A percentile compares a stretch with the other conserved stretches of the same genome.
Conservation (phyloP, 2,888 invertebrate genomes). For the Oligia fasciuncula region DNA sequence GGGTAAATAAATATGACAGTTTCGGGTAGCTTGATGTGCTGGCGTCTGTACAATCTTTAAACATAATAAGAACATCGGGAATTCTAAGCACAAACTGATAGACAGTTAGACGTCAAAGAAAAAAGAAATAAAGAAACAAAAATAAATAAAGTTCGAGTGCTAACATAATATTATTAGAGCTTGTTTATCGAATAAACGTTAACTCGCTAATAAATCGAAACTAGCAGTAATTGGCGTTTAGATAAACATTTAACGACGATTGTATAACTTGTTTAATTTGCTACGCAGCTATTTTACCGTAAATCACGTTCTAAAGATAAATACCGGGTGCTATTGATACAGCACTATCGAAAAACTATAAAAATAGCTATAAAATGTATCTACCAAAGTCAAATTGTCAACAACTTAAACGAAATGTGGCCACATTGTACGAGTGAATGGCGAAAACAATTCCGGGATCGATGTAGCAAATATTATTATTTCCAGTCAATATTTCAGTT, state of each 20-base stretch:
- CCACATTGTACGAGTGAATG: background rate
- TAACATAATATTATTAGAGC: conserved; percentile 1
- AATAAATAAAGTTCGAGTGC: background rate
- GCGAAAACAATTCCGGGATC: background rate
- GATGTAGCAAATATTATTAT: background rate
- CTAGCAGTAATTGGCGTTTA: conserved; percentile 20
- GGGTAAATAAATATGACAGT: too few species aligned
- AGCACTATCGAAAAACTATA: background rate
- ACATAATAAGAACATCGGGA: background rate
- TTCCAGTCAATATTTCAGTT: background rate
- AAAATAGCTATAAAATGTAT: background rate
- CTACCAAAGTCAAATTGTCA: background rate
- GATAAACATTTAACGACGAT: background rate
- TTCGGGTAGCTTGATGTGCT: too few species aligned
- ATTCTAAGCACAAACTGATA: background rate
- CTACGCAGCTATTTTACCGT: too few species aligned
- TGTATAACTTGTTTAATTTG: background rate
- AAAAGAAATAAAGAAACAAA: background rate
- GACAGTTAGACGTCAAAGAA: background rate
- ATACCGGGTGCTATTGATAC: background rate
- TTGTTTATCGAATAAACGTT: conserved; percentile 8
- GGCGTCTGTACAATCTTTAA: too few species aligned
- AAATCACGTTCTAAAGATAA: background rate
- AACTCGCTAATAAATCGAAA: background rate
- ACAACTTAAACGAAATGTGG: background rate